These are phyloP conservation scores for Amblyopsis rosae DNA, from an alignment of 2,113 vertebrate species.

Conservation along the genomic window DNA sequence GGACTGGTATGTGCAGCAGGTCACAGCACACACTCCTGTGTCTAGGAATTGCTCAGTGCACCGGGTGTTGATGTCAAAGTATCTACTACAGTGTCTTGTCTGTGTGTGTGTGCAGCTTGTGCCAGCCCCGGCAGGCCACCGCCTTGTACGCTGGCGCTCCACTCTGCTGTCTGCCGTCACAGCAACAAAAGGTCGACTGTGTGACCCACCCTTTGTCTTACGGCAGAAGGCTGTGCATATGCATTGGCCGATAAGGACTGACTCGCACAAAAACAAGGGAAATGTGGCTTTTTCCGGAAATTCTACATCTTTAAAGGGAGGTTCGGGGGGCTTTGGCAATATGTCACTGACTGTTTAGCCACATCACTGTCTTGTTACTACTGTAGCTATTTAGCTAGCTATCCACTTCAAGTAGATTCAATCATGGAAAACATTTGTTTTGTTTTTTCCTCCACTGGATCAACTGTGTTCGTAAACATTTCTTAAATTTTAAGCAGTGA, in stretches of 20 bases:
- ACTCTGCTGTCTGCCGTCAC: slow-evolving; percentile 53
- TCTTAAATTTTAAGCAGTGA: too few species aligned
- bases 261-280: slow-evolving; percentile 19
- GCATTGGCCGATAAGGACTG: slow-evolving; percentile 51
- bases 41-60: slow-evolving; percentile 12
- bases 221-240: slow-evolving; percentile 45
- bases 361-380: too few species aligned
- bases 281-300: slow-evolving; percentile 11
- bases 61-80: not conserved
- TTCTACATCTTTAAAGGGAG: not conserved
- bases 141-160: slow-evolving; percentile 62
- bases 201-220: slow-evolving; percentile 59
- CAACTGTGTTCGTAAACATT: too few species aligned
- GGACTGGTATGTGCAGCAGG: slow-evolving; percentile 1
- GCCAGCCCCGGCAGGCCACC: slow-evolving; percentile 54
- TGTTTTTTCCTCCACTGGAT: too few species aligned
- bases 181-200: slow-evolving; percentile 68
- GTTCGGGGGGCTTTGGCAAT: not conserved
- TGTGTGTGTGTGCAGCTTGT: slow-evolving; percentile 34
- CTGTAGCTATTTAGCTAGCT: too few species aligned
- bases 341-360: too few species aligned
- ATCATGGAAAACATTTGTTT: too few species aligned
- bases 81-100: slow-evolving; percentile 1
- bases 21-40: slow-evolving; percentile 42
- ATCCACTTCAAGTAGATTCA: too few species aligned